Conservation (phyloP, 2,113 vertebrate species). For the Mystacornis crossleyi region DNA sequence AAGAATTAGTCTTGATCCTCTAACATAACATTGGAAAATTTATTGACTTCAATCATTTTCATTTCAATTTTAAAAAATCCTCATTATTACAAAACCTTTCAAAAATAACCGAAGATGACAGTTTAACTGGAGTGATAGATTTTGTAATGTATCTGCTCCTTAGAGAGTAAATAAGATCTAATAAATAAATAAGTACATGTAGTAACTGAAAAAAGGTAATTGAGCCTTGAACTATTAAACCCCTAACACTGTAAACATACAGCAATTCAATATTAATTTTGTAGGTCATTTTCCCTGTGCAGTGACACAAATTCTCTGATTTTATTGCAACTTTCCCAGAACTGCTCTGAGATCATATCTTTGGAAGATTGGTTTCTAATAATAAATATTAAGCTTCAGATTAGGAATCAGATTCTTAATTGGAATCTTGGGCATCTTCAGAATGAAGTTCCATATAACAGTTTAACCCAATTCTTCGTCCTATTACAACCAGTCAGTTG, state of each 20-base stretch:
- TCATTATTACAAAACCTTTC: background rate
- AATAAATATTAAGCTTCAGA: background rate
- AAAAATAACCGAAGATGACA: background rate
- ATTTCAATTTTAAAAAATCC: background rate
- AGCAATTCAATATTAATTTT: background rate
- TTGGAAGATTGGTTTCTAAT: background rate
- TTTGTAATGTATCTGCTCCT: background rate
- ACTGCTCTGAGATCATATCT: fast-evolving
- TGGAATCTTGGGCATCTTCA: background rate
- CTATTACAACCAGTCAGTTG: background rate
- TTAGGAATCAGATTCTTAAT: background rate
- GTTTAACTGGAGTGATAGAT: background rate
- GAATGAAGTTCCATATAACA: background rate
- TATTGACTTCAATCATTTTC: background rate
- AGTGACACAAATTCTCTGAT: background rate
- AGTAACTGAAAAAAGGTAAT: background rate
- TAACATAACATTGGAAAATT: background rate
- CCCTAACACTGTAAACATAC: background rate
- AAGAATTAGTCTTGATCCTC: background rate
- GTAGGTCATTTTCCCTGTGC: background rate
- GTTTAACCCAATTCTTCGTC: background rate
- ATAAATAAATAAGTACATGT: background rate
- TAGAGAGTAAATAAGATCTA: background rate
- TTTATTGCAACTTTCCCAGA: background rate
- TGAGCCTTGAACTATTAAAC: background rate